Evolutionary conservation across 2,797 vertebrate species (phyloP).

Genomic region (Ptychadena robeensis): DNA sequence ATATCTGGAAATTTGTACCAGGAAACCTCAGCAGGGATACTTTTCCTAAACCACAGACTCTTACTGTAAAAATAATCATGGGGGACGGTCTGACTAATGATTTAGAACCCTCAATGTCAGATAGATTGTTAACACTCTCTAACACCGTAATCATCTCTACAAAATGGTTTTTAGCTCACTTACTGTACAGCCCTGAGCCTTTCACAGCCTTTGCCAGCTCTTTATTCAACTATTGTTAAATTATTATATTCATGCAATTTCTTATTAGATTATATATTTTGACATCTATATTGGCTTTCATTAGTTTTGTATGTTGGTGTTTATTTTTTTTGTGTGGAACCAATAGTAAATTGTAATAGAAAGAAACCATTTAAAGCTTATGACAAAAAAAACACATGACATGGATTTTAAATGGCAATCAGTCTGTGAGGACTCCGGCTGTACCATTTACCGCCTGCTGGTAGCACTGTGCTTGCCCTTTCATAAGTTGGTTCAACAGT

Average conservation of each 20-base stretch:
- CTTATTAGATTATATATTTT: no score
- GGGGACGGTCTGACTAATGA: conserved; percentile 26
- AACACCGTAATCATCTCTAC: conserved; percentile 15
- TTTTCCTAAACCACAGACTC: not conserved
- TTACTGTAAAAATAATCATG: conserved; percentile 25
- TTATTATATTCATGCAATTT: not conserved
- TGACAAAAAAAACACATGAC: no score
- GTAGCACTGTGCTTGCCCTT: no score
- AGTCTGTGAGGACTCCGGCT: no score
- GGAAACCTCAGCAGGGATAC: conserved; percentile 6
- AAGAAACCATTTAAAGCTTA: no score
- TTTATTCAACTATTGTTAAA: not conserved
- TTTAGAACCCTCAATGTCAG: conserved; percentile 45
- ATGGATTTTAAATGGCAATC: no score
- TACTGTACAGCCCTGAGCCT: not conserved
- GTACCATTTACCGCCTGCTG: no score
- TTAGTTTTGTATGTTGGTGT: not conserved
- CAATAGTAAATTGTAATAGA: no score
- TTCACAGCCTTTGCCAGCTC: not conserved
- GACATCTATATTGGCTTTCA: not conserved
- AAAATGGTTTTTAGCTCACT: conserved; percentile 13
- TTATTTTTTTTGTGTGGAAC: no score
- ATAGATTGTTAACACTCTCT: conserved; percentile 3
- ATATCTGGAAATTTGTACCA: conserved; percentile 2
- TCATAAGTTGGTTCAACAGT: no score